Evolutionary conservation across 2,113 vertebrate species (phyloP), one percentile per base, ranked within the genome.

Genomic region (Cyanoderma ruficeps): DNA sequence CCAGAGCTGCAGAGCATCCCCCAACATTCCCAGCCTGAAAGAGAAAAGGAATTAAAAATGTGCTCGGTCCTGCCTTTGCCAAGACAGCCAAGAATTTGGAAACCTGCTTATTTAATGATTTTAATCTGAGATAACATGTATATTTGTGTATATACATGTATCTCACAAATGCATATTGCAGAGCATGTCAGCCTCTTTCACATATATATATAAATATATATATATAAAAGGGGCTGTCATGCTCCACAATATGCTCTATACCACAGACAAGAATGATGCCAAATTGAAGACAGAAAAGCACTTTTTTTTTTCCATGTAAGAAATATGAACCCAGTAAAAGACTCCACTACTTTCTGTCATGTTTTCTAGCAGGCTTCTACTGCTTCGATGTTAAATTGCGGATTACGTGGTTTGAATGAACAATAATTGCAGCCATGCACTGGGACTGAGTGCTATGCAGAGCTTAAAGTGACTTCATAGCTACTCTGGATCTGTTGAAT

Each of bases 51-150:
- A 95, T 81, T 65, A 86, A 94, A 61, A 61, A 47, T 39, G 52
- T 2, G 0, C 61, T 95, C 31, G 2, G 50, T 15, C 78, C 83
- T 89, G 96, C 93, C 94, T 95, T 96, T 64, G 23, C 84, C 28
- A 22, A 94, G 97, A 94, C 85, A 97, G 89, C 93, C 89, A 47
- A 96, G 96, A 85, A 94, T 96, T 90, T 96, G 87, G 94, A 96
- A 97, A 90, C 60, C 82, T 97, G 94, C 95, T 98, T 98, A 93
- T 96, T 98, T 97, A 97, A 97, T 60, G 94, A 98, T 98, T 95
- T 97, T 97, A 97, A 96, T 95, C 94, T 96, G 88, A 63, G 90
- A 98, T 98, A 97, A 97, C 95, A 85, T 86, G 87, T 50, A 52
- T 49, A 41, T 35, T 39, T 3, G 0, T 92, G 61, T 60, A 6